Evolutionary conservation across 2,888 invertebrate species (phyloP).

Genomic region (Hemistola chrysoprasaria): DNA sequence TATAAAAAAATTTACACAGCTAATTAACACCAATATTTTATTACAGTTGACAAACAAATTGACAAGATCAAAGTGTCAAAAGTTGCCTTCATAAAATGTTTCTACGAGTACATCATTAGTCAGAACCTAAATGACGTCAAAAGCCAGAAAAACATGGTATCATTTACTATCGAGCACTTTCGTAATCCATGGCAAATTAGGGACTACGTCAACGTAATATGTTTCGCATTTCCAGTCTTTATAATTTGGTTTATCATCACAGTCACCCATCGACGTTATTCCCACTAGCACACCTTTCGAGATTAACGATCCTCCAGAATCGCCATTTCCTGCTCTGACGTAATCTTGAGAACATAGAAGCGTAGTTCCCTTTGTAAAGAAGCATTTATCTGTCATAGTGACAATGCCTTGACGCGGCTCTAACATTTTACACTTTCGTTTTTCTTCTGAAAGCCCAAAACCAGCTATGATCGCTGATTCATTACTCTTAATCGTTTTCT

Average conservation of each 20-base stretch:
- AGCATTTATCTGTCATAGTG: slow-evolving; percentile 23
- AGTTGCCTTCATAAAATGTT: no score
- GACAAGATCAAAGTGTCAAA: no score
- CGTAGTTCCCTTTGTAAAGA: background rate
- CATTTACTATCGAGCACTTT: no score
- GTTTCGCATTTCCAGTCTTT: no score
- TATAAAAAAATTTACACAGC: no score
- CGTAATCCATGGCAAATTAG: slow-evolving; percentile 35
- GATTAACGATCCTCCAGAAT: slow-evolving; percentile 40
- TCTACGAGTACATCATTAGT: no score
- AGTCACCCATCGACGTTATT: slow-evolving; percentile 31
- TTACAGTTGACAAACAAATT: no score
- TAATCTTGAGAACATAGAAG: slow-evolving; percentile 32
- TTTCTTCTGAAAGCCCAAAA: slow-evolving; percentile 26
- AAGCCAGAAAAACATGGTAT: no score
- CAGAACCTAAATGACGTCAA: no score
- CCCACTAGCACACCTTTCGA: slow-evolving; percentile 31
- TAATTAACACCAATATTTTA: no score
- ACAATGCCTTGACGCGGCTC: slow-evolving; percentile 35
- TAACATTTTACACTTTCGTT: no score
- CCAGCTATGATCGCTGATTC: slow-evolving; percentile 32
- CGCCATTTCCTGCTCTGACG: slow-evolving; percentile 31
- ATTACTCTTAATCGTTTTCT: background rate
- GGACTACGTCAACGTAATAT: slow-evolving; percentile 29
- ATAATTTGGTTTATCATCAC: slow-evolving; percentile 1